Conservation (phyloP, 2,113 vertebrate genomes). For the Engystomops pustulosus region DNA sequence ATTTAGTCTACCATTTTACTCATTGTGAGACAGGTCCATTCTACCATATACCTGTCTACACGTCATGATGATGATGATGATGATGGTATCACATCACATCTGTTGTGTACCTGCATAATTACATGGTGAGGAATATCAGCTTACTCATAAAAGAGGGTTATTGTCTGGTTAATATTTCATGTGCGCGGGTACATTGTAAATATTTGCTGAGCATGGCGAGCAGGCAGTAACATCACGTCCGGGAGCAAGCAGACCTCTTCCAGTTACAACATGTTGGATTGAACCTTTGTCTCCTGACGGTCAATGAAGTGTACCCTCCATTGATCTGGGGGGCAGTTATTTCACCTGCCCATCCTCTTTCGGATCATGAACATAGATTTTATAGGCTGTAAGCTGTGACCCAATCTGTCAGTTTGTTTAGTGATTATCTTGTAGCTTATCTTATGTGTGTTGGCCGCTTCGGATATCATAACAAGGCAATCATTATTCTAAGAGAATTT, state of each 20-base stretch:
- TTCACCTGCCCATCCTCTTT: constrained; percentile 10
- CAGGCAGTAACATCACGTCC: background rate
- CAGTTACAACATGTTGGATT: constrained; percentile 27
- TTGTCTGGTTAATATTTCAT: constrained; percentile 29
- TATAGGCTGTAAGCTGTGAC: background rate
- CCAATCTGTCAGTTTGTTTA: background rate
- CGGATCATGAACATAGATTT: constrained; percentile 9
- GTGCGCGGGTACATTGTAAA: constrained; percentile 8
- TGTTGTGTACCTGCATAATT: constrained; percentile 20
- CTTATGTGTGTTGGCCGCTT: constrained; percentile 1
- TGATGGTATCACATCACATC: no score
- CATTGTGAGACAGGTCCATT: background rate
- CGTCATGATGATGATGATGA: no score
- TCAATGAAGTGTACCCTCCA: constrained; percentile 11
- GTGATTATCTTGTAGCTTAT: no score
- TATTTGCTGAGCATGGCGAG: constrained; percentile 19
- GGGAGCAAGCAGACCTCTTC: constrained; percentile 6
- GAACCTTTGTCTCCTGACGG: background rate
- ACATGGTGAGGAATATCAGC: constrained; percentile 27
- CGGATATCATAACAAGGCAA: background rate
- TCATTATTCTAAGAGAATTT: constrained; percentile 29
- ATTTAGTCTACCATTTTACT: background rate
- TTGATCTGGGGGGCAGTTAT: background rate
- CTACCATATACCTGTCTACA: constrained; percentile 1
- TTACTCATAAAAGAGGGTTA: constrained; percentile 40